Base-by-base conservation (phyloP, 2,113 vertebrate genomes). In the Pterocles burchelli region DNA sequence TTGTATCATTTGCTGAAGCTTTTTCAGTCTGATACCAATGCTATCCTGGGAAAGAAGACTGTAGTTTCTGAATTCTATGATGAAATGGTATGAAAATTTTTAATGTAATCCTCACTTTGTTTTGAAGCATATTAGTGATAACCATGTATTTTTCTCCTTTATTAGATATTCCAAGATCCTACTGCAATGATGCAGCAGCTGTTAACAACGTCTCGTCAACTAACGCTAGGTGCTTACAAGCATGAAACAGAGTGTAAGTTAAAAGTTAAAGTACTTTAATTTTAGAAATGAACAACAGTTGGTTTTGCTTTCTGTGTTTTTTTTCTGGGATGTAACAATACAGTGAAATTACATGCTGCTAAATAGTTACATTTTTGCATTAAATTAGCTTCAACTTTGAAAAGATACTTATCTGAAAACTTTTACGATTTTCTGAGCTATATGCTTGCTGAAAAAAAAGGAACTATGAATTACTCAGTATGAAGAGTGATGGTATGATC, bases 121-220 rank as follows among this genome's bases (percentile, higher is more conserved):
- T 90, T 88, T 94, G 34, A 81, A n/a, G 51, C 68, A 25, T 67
- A 4, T 80, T 71, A 76, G 73, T 90, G 72, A 92, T 81, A 43
- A 19, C 66, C 2, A 1, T 45, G 12, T 25, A 2, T 91, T 88
- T 92, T 77, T 79, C 41, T 97, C 31, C 31, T 91, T 90, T 3
- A 1, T 94, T 95, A 99, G 99, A 99, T 99, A 97, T 99, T 99
- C 97, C 99, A 99, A 95, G 99, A 99, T 96, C 99, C 99, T 45
- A 99, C 99, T 87, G 99, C 99, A 72, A 99, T 99, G 99, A 99
- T 99, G 99, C 99, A 99, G 87, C 99, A 99, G 74, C 98, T 99
- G 45, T 93, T 99, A 88, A 99, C 99, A 73, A 99, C 99, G 4
- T 99, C 99, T 75, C 99, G 99, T 77, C 99, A 99, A 48, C 98